Conservation (phyloP, 30 jellyfish, hydroid and myxozoan species). For the Turritopsis dohrnii region DNA sequence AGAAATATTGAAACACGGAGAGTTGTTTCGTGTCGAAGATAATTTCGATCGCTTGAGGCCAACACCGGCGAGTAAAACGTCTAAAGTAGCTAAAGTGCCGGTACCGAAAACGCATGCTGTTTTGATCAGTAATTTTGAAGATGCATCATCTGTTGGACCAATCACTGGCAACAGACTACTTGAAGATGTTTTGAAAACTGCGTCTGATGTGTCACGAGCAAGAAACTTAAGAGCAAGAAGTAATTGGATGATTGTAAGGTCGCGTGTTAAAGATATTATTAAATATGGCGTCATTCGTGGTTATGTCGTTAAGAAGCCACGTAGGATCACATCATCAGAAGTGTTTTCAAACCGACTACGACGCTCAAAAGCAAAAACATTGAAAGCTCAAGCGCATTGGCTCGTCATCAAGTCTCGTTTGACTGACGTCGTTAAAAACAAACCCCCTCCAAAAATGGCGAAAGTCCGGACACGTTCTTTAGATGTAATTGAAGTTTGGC, state of each 20-base stretch:
- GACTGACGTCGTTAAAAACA: not conserved
- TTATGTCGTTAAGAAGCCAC: not conserved
- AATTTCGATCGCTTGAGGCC: not conserved
- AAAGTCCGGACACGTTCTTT: not conserved
- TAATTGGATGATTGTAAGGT: conserved; percentile 24
- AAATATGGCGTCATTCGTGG: not conserved
- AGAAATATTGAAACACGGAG: conserved; percentile 63
- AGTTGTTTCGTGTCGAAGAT: conserved; percentile 21
- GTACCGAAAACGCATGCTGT: not conserved
- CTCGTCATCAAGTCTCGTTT: not conserved
- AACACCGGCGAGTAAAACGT: not conserved
- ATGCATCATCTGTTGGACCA: not conserved
- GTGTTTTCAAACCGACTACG: not conserved
- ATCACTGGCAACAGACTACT: not conserved
- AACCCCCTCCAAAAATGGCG: conserved; percentile 1
- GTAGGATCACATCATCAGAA: not conserved
- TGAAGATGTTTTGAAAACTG: not conserved
- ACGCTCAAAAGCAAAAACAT: conserved; percentile 9
- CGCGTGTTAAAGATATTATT: conserved; percentile 27
- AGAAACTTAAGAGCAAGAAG: conserved; percentile 19
- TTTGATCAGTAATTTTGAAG: conserved; percentile 31
- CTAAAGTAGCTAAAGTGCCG: not conserved
- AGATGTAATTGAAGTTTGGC: not conserved
- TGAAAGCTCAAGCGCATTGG: conserved; percentile 21
- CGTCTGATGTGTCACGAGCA: not conserved